These are phyloP conservation scores for Acronicta alni DNA, from an alignment of 2,888 invertebrate genomes.

Conservation along the genomic window DNA sequence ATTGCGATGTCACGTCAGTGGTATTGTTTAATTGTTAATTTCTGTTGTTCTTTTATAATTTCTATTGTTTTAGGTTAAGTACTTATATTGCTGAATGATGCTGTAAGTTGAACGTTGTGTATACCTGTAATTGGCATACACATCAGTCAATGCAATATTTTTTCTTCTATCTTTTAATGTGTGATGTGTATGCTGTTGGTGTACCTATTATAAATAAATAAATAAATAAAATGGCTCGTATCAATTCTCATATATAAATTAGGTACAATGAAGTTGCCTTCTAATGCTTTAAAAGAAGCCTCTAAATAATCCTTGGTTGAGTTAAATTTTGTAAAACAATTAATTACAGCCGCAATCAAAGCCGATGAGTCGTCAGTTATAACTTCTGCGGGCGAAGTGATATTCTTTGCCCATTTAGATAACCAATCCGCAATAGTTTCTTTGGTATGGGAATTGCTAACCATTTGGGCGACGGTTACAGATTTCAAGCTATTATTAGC, in stretches of 20 bases:
- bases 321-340: conserved; percentile 33
- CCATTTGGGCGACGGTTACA: conserved; percentile 32
- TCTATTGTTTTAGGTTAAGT: too few relatives aligned
- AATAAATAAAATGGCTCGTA: conserved; percentile 32
- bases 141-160: too few relatives aligned
- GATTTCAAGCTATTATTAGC: conserved; percentile 34
- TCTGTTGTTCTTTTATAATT: too few relatives aligned
- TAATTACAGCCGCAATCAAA: conserved; percentile 35
- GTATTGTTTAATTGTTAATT: too few relatives aligned
- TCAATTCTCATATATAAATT: conserved; percentile 34
- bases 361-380: conserved; percentile 37
- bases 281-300: conserved; percentile 36
- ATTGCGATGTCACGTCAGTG: too few relatives aligned
- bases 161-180: too few relatives aligned
- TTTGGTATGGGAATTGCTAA: conserved; percentile 34
- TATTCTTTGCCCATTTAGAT: conserved; percentile 36
- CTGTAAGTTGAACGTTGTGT: too few relatives aligned
- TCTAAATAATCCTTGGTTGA: conserved; percentile 35
- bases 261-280: conserved; percentile 35
- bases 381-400: conserved; percentile 34
- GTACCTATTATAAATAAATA: too few relatives aligned
- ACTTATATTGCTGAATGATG: too few relatives aligned
- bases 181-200: too few relatives aligned
- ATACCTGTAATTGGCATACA: too few relatives aligned
- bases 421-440: conserved; percentile 36